Evolutionary conservation across 1,140 invertebrate species (phyloP), one percentile per base, ranked within the genome.

Genomic region (Melanaphis sacchari): DNA sequence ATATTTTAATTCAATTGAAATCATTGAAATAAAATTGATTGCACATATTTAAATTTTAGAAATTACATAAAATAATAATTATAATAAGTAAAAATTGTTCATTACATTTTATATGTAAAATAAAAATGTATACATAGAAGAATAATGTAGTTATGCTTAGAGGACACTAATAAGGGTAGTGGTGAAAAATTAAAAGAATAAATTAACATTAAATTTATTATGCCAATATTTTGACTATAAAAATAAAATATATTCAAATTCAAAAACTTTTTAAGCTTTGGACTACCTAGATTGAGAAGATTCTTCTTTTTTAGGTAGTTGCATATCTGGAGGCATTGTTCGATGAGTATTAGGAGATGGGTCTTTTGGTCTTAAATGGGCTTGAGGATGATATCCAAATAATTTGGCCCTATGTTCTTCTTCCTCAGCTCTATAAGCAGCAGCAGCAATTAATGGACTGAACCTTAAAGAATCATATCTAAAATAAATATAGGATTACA

Each of bases 371-470:
- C 94, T 81, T 87, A 94, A 85, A 40, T 93, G 93, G n/a, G 96
- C 96, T 94, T 96, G 96, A 38, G 96, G 96, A 36, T 96, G 96
- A 94, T 97, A 97, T 93, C 96, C 97, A 94, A 97, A 96, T 88
- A 97, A 96, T 95, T 97, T 97, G 3, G 97, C 96, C 87, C 91
- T 84, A 22, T 97, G 96, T 94, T 97, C 97, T 94, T 97, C 97
- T 94, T 98, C 96, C 94, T 95, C 94, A 41, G 96, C 97, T 91
- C 93, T 91, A 59, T 40, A 94, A 87, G 91, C 91, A 22, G 94
- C 94, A n/a, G 94, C 94, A 81, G 94, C 94, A 84, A 95, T 94
- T 40, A 94, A 91, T 46, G 94, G 94, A 84, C 94, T 94, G 38
- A 94, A 94, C 82, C 94, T 94, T 36, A 94, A 85, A 21, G 94